Percentiles rank a stretch among this genome's conserved stretches.
Conservation (phyloP, 2,113 vertebrate genomes). For the Abramis brama region DNA sequence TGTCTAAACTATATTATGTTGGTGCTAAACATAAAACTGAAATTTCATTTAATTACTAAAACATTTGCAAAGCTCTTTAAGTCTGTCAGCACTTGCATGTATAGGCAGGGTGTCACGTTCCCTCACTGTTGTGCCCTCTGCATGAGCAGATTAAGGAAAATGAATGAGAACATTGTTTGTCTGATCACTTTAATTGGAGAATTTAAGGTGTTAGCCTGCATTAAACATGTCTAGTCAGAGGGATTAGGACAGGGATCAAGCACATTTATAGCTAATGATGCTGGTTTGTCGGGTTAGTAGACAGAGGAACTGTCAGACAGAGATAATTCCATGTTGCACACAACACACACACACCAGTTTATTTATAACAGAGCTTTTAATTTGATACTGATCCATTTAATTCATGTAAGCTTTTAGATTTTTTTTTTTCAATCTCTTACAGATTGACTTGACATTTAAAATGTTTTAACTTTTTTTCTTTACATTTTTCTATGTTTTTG, state of each 20-base stretch:
- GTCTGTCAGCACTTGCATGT: constrained; percentile 8
- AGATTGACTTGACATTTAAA: not conserved
- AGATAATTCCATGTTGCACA: constrained; percentile 40
- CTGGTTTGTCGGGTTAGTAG: constrained; percentile 61
- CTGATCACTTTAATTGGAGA: constrained; percentile 60
- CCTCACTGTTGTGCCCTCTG: not conserved
- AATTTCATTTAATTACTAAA: constrained; percentile 68
- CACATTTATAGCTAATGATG: constrained; percentile 57
- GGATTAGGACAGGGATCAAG: constrained; percentile 60
- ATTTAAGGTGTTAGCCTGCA: constrained; percentile 43
- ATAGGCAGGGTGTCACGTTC: not conserved
- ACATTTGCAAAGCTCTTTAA: constrained; percentile 56
- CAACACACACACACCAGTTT: not conserved
- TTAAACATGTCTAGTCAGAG: constrained; percentile 52
- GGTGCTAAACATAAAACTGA: too few species aligned
- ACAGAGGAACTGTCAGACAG: constrained; percentile 45
- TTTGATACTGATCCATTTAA: constrained; percentile 11
- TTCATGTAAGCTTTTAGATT: not conserved
- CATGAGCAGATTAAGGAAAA: constrained; percentile 37
- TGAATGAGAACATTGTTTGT: constrained; percentile 47
- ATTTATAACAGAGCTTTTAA: not conserved
- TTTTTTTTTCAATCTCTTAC: not conserved
- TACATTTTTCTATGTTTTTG: not conserved
- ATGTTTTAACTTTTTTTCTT: too few species aligned
- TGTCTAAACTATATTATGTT: not conserved